Percentiles rank a stretch among this genome's conserved stretches.
These are phyloP conservation scores for Dermochelys coriacea DNA, from an alignment of 2,797 vertebrate species.

Conservation along the genomic window DNA sequence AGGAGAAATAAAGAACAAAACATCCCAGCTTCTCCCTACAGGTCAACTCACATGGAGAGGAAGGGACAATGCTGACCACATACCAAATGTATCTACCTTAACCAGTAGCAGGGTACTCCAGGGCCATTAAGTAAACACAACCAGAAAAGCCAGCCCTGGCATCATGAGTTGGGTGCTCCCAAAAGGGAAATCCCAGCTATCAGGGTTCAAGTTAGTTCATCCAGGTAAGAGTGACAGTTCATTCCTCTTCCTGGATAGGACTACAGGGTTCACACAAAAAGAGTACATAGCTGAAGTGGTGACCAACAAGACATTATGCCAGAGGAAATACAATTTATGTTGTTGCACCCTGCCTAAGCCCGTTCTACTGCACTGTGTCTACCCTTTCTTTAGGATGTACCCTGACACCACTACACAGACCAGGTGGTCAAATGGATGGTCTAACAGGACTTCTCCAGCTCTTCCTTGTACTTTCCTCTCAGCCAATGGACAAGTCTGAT, in stretches of 20 bases:
- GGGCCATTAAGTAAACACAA: accelerated
- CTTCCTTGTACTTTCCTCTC: background rate
- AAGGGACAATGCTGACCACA: background rate
- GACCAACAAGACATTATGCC: background rate
- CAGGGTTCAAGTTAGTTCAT: background rate
- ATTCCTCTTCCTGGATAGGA: background rate
- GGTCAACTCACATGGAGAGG: background rate
- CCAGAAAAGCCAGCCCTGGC: background rate
- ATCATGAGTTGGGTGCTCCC: background rate
- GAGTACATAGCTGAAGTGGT: background rate
- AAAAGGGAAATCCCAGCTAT: background rate
- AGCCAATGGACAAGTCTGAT: background rate
- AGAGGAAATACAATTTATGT: background rate
- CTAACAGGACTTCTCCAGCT: background rate
- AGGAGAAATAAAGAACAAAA: background rate
- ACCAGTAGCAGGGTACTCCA: accelerated
- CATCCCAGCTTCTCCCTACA: conserved; percentile 50
- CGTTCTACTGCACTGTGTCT: accelerated
- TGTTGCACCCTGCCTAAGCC: background rate
- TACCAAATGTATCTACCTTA: background rate
- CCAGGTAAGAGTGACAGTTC: background rate
- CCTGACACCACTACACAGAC: background rate
- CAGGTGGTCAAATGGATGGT: background rate
- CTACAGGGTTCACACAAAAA: background rate
- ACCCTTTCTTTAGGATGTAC: background rate